Evolutionary conservation across 2,888 invertebrate genomes (phyloP).

Genomic region (Diplazon laetatorius): DNA sequence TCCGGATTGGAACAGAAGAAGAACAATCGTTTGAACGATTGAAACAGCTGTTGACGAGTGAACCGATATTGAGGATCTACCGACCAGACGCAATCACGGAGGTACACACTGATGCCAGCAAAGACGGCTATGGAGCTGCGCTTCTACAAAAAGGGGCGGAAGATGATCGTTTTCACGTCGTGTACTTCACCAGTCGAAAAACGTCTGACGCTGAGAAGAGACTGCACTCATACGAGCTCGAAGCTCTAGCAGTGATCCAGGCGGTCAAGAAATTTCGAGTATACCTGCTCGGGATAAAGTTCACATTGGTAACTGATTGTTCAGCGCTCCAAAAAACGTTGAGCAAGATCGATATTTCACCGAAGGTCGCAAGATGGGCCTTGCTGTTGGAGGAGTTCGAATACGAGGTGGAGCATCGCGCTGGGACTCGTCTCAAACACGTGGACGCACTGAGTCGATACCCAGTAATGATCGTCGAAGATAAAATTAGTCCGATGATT

Average conservation of each 20-base stretch:
- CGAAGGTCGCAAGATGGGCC: slow-evolving; percentile 65
- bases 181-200: slow-evolving; percentile 37
- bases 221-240: slow-evolving; percentile 26
- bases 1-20: background rate
- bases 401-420: slow-evolving; percentile 65
- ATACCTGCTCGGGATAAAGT: slow-evolving; percentile 67
- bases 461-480: slow-evolving; percentile 34
- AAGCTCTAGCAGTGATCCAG: slow-evolving; percentile 67
- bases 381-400: slow-evolving; percentile 64
- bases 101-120: slow-evolving; percentile 28
- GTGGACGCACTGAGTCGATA: slow-evolving; percentile 68
- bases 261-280: slow-evolving; percentile 64
- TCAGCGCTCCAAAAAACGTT: slow-evolving; percentile 49
- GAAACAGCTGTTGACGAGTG: background rate
- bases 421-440: slow-evolving; percentile 65
- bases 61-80: slow-evolving; percentile 40
- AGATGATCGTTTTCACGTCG: slow-evolving; percentile 16
- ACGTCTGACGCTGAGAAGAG: slow-evolving; percentile 30
- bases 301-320: slow-evolving; percentile 70
- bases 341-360: slow-evolving; percentile 59
- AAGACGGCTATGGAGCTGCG: slow-evolving; percentile 27
- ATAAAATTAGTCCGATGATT: background rate
- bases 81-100: slow-evolving; percentile 15
- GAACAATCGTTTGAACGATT: background rate
- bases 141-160: slow-evolving; percentile 25